Conservation (phyloP, 1,140 invertebrate species). For the Drosophila tsacasi region DNA sequence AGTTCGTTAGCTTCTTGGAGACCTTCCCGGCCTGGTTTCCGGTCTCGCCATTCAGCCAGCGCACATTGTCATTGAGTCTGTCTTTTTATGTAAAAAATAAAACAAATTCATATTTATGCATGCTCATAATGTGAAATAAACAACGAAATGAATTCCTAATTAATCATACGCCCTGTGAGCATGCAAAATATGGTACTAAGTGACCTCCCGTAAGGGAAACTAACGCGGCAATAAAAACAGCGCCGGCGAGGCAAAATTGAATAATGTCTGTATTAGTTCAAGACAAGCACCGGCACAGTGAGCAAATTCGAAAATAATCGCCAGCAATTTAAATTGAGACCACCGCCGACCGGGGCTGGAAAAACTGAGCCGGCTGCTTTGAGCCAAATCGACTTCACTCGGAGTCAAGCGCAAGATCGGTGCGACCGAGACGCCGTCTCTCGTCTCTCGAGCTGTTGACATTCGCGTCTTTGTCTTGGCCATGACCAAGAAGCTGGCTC, state of each 20-base stretch:
- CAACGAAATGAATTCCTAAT: constrained; percentile 68
- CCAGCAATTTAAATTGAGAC: constrained; percentile 70
- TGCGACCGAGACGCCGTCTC: constrained; percentile 1
- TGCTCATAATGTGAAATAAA: constrained; percentile 36
- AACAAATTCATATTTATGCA: constrained; percentile 39
- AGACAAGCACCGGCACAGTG: constrained; percentile 22
- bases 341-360: constrained; percentile 26
- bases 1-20: constrained; percentile 32
- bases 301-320: constrained; percentile 73
- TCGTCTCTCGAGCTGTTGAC: constrained; percentile 63
- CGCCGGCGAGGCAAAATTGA: constrained; percentile 51
- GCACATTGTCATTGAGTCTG: constrained; percentile 36
- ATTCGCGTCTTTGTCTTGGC: constrained; percentile 74
- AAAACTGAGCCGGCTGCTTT: constrained; percentile 38
- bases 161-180: constrained; percentile 71
- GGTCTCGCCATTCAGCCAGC: constrained; percentile 42
- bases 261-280: constrained; percentile 70
- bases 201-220: constrained; percentile 57
- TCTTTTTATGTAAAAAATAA: constrained; percentile 50
- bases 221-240: constrained; percentile 26
- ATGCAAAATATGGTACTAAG: constrained; percentile 71
- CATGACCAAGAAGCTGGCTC: constrained; percentile 79
- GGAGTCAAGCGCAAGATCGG: constrained; percentile 40
- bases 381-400: constrained; percentile 15
- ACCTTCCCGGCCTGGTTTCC: constrained; percentile 63